Evolutionary conservation across 2,113 vertebrate species (phyloP).

Genomic region (Aptenodytes patagonicus): DNA sequence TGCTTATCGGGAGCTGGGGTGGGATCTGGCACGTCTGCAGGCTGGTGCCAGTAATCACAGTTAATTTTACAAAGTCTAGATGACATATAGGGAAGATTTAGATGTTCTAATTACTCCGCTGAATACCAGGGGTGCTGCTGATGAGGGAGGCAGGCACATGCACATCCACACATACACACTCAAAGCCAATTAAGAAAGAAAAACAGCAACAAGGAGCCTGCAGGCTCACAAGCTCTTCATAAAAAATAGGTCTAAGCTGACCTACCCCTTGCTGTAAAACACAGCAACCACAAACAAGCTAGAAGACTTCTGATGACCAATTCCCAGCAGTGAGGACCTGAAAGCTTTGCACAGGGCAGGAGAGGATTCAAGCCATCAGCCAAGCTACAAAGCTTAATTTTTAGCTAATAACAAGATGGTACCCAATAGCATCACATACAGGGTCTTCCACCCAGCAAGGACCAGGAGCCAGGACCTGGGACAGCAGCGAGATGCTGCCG

Average conservation of each 20-base stretch:
- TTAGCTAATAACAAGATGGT: background rate
- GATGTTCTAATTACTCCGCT: constrained; percentile 54
- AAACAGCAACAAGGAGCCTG: constrained; percentile 14
- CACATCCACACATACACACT: background rate
- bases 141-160: constrained; percentile 52
- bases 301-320: background rate
- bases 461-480: background rate
- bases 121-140: constrained; percentile 49
- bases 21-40: background rate
- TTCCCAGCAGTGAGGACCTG: background rate
- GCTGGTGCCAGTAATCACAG: constrained; percentile 27
- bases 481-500: background rate
- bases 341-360: background rate
- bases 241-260: background rate
- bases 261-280: background rate
- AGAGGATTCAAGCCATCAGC: background rate
- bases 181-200: constrained; percentile 34
- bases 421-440: accelerated
- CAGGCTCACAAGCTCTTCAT: background rate
- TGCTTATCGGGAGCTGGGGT: background rate
- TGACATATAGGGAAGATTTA: constrained; percentile 44
- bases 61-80: background rate
- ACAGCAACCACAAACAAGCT: background rate
- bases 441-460: background rate
- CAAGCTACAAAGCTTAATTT: background rate